These are phyloP conservation scores for Bombus balteatus DNA, from an alignment of 1,140 invertebrate genomes.

Conservation along the genomic window DNA sequence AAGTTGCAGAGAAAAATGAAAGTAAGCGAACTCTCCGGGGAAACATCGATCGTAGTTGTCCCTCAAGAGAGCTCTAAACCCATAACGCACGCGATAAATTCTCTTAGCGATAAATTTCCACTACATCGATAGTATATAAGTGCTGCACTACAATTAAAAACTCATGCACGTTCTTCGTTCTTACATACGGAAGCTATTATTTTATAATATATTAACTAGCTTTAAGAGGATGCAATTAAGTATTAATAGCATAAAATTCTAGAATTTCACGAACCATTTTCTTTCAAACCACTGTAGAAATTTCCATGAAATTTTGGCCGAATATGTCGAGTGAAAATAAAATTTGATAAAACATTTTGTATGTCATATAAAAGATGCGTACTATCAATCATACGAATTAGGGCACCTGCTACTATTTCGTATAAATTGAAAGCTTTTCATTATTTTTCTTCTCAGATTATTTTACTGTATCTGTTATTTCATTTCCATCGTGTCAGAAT, in stretches of 20 bases:
- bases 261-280: neutral
- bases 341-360: too few relatives aligned
- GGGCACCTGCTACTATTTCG: too few relatives aligned
- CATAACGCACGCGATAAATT: conserved; percentile 21
- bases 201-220: neutral
- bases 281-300: neutral
- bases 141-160: neutral
- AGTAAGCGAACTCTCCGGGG: conserved; percentile 11
- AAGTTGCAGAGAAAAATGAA: conserved; percentile 26
- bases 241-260: neutral
- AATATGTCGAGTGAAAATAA: neutral
- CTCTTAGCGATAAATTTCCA: neutral
- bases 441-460: too few relatives aligned
- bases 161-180: neutral
- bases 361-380: too few relatives aligned
- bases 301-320: neutral
- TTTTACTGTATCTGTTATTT: too few relatives aligned
- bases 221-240: neutral
- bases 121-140: neutral
- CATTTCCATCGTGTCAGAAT: too few relatives aligned
- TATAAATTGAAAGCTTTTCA: too few relatives aligned
- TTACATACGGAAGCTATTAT: neutral
- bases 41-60: conserved; percentile 21
- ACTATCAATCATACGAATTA: too few relatives aligned
- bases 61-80: conserved; percentile 21